phyloP scores from a whole-genome alignment of 1,140 invertebrate genomes.

The Heliconius congener region DNA sequence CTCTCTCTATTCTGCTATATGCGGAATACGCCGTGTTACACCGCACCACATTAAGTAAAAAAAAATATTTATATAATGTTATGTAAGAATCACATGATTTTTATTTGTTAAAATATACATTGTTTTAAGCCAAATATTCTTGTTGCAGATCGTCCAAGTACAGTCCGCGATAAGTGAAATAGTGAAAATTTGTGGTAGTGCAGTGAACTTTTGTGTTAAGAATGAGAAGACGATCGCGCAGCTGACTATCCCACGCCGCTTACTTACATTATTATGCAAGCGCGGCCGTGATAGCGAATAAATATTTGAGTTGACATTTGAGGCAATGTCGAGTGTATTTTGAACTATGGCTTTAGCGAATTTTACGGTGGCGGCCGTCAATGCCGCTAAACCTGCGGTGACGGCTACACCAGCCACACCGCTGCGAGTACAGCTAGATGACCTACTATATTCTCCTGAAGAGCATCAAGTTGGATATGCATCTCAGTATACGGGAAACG shows the following conservation, averaged over 20 bases:
- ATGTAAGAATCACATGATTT: not conserved
- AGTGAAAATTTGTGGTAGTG: constrained; percentile 55
- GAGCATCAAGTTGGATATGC: constrained; percentile 58
- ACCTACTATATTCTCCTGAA: constrained; percentile 69
- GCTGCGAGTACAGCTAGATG: constrained; percentile 61
- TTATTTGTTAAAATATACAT: not conserved
- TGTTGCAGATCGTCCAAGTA: constrained; percentile 42
- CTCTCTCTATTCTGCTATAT: too few species aligned
- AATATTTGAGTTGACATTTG: constrained; percentile 63
- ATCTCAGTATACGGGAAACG: constrained; percentile 54
- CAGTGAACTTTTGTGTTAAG: constrained; percentile 48
- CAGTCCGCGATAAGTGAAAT: constrained; percentile 31
- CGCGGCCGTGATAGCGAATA: constrained; percentile 49
- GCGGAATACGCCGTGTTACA: too few species aligned
- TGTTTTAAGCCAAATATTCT: constrained; percentile 21
- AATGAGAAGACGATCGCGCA: constrained; percentile 57
- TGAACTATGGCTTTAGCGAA: constrained; percentile 72
- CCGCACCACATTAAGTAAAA: too few species aligned
- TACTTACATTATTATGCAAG: constrained; percentile 62
- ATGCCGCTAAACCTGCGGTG: constrained; percentile 58
- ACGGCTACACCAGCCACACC: constrained; percentile 54
- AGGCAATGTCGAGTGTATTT: constrained; percentile 59
- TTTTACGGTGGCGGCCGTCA: constrained; percentile 59
- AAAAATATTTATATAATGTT: too few species aligned
- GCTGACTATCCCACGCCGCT: constrained; percentile 52